Evolutionary conservation across 2,888 invertebrate genomes (phyloP), one percentile per base, ranked within the genome.

Genomic region (Netelia inedita): DNA sequence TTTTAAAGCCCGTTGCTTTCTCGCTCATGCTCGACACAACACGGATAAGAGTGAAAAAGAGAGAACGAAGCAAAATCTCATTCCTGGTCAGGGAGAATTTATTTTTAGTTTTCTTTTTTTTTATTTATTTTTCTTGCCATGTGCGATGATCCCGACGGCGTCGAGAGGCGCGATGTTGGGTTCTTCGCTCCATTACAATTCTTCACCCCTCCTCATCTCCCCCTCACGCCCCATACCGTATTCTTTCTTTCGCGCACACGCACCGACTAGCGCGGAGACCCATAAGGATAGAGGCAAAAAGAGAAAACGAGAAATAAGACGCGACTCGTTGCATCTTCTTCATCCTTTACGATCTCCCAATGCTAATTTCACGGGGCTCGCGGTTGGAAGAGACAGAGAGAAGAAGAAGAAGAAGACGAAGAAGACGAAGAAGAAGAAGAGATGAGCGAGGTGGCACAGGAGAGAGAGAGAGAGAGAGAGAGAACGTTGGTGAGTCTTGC

Each of bases 331-430:
- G 89, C 84, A 87, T 82, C 82, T 87, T 89, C 87, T 87, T 89
- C 19, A 57, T 57, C 91, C 90, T 93, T 93, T 93, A 92, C 92
- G 92, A 92, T 92, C 91, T 89, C 88, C 91, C 91, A 91, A 93
- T 93, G 93, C 93, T 93, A 93, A 93, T 93, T 93, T 93, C 92
- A 93, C 93, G 93, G 91, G 86, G 90, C 91, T 92, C 90, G 89
- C 87, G 88, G 89, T 88, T 90, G 91, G 73, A 73, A 83, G 75
- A 46, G 75, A 69, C 57, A 59, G 16, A 68, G 74, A 61, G 57
- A 11, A 66, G 55, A 65, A 72, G 55, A 72, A 28, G 5, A 28
- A 61, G 72, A 82, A 59, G 55, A 75, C 73, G 80, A 78, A 68
- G 41, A 73, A 63, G 74, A 68, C 65, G 55, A 61, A 86, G 63